Percentiles rank a stretch among this genome's conserved stretches.
Evolutionary conservation across 1,140 invertebrate genomes (phyloP).

Genomic region (Danaus plexippus): DNA sequence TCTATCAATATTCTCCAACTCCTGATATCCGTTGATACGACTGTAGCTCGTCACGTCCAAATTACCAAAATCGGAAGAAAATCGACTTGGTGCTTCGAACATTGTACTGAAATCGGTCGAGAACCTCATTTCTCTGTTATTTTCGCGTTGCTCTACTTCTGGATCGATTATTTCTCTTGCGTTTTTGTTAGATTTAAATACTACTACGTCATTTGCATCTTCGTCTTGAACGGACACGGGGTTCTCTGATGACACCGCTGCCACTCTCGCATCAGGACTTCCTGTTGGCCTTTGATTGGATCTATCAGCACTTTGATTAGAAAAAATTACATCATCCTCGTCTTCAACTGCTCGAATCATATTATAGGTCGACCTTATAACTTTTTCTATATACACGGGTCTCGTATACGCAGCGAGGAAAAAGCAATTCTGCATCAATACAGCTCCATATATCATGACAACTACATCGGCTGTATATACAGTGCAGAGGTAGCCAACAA

Average conservation of each 20-base stretch:
- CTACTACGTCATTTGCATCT: conserved; percentile 53
- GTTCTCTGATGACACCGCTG: conserved; percentile 16
- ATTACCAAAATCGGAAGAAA: conserved; percentile 52
- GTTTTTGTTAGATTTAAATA: conserved; percentile 55
- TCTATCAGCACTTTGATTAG: conserved; percentile 34
- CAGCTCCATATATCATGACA: conserved; percentile 59
- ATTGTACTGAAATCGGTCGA: conserved; percentile 49
- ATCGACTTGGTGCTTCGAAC: conserved; percentile 35
- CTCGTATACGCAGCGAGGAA: conserved; percentile 55
- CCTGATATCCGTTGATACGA: conserved; percentile 45
- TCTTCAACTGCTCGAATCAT: conserved; percentile 61
- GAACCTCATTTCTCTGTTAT: conserved; percentile 34
- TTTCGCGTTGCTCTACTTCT: conserved; percentile 43
- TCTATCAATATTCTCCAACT: conserved; percentile 54
- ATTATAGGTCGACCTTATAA: conserved; percentile 61
- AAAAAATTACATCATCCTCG: conserved; percentile 67
- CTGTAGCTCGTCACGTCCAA: conserved; percentile 38
- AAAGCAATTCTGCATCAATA: conserved; percentile 65
- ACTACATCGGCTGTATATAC: conserved; percentile 44
- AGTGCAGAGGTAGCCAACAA: conserved; percentile 52
- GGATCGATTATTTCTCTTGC: conserved; percentile 58
- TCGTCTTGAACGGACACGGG: conserved; percentile 41
- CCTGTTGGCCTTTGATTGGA: conserved; percentile 9
- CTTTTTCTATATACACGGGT: conserved; percentile 60
- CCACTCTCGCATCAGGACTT: conserved; percentile 2